Evolutionary conservation across 2,797 vertebrate species (phyloP).

Genomic region (Falco cherrug): DNA sequence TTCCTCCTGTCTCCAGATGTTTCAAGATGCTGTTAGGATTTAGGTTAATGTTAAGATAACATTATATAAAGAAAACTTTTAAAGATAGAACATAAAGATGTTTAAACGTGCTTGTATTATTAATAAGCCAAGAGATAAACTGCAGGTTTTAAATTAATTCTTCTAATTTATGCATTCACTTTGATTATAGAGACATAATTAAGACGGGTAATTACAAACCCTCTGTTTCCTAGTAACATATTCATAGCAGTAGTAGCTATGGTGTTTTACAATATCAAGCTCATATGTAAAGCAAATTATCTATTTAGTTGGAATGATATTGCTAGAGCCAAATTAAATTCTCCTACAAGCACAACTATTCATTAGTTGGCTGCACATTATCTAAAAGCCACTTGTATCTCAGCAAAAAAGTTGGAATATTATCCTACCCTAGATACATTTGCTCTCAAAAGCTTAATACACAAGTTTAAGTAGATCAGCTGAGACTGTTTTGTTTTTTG

Average conservation of each 20-base stretch:
- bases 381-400: constrained; percentile 37
- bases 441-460: constrained; percentile 27
- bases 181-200: constrained; percentile 45
- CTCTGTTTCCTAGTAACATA: constrained; percentile 69
- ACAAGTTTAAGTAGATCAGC: constrained; percentile 30
- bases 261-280: constrained; percentile 70
- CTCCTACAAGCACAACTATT: constrained; percentile 65
- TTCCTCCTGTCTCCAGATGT: background rate
- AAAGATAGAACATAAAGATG: background rate
- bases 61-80: background rate
- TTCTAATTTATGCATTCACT: constrained; percentile 31
- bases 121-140: constrained; percentile 43
- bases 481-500: background rate
- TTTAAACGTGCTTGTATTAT: background rate
- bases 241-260: constrained; percentile 60
- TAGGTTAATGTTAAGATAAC: background rate
- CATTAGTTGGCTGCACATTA: constrained; percentile 38
- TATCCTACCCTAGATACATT: background rate
- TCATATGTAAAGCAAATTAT: constrained; percentile 74
- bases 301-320: constrained; percentile 66
- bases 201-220: constrained; percentile 59
- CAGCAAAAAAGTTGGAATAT: constrained; percentile 25
- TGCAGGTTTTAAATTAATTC: constrained; percentile 34
- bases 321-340: constrained; percentile 67
- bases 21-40: background rate